Base-by-base conservation (phyloP, 1,140 invertebrate genomes). In the Polypedilum pembai region DNA sequence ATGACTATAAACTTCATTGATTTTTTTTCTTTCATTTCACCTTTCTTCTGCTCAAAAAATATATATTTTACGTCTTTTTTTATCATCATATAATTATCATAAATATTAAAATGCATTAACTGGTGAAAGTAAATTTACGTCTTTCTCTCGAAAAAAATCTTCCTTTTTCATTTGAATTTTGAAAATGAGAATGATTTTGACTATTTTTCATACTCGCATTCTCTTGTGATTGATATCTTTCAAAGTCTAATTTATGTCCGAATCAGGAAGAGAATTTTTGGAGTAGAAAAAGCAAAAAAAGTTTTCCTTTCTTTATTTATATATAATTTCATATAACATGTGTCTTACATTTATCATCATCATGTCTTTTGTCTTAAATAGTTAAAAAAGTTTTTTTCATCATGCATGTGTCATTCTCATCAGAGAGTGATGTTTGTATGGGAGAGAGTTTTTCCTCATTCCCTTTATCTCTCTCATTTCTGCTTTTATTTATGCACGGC, bases 401-500 rank as follows among this genome's bases (percentile, higher is more conserved):
- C 20, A 8, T 73, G 21, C 20, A 18, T 66, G 20, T 33, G 18
- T n/a, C 24, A 20, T 72, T 24, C n/a, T 33, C 24, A 73, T 73
- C 20, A 18, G 20, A 66, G 20, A 18, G 24, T 33, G 24, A 33
- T 33, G 24, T 33, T 33, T 33, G 5, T 33, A 33, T 33, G 24
- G 24, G 24, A 33, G 24, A 33, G 24, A 33, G 24, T 33, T 33
- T 33, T 33, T 33, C 5, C 21, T 33, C 24, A 72, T 33, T 73
- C 21, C 18, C 15, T 15, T 15, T 40, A 24, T 73, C 69, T 15
- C 21, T 33, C 69, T 33, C 69, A 73, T 21, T 75, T 69, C 69
- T 24, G 73, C 40, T 76, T 80, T 80, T 78, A 80, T 81, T 78
- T 56, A 21, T 4, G 8, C 17, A 69, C 18, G 65, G 17, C 8